Conservation (phyloP, 2,888 invertebrate species). For the Punctoribates punctum region DNA sequence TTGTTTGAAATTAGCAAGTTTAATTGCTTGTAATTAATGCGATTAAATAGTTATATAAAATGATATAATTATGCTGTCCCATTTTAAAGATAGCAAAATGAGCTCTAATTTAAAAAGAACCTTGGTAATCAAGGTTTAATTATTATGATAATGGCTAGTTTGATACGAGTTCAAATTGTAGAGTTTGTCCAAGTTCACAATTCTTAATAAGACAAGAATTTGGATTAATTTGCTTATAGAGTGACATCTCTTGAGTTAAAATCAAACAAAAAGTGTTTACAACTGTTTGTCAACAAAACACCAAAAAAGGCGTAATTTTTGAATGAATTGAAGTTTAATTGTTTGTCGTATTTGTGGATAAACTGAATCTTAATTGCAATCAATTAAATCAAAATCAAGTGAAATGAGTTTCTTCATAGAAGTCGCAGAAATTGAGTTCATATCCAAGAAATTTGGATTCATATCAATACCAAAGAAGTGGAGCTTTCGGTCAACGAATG, state of each 20-base stretch:
- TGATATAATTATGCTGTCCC: too few species aligned
- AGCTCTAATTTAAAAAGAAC: too few species aligned
- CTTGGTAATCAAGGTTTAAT: too few species aligned
- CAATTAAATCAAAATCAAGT: background rate
- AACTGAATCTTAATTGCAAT: background rate
- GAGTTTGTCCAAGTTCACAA: too few species aligned
- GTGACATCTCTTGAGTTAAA: background rate
- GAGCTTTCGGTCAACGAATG: background rate
- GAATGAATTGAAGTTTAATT: background rate
- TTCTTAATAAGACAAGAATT: too few species aligned
- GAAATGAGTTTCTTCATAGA: constrained; percentile 32
- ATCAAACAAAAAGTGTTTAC: background rate
- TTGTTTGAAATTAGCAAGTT: too few species aligned
- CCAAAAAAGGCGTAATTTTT: background rate
- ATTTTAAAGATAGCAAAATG: too few species aligned
- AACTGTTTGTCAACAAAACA: background rate
- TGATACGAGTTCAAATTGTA: too few species aligned
- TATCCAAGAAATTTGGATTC: background rate
- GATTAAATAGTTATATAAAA: too few species aligned
- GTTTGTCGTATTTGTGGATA: background rate
- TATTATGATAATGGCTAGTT: too few species aligned
- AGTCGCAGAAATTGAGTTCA: constrained; percentile 23
- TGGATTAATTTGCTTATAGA: too few species aligned
- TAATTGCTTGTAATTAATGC: too few species aligned
- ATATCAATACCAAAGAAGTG: constrained; percentile 26